phyloP scores from a whole-genome alignment of 2,888 invertebrate species.

The Bugulina stolonifera region DNA sequence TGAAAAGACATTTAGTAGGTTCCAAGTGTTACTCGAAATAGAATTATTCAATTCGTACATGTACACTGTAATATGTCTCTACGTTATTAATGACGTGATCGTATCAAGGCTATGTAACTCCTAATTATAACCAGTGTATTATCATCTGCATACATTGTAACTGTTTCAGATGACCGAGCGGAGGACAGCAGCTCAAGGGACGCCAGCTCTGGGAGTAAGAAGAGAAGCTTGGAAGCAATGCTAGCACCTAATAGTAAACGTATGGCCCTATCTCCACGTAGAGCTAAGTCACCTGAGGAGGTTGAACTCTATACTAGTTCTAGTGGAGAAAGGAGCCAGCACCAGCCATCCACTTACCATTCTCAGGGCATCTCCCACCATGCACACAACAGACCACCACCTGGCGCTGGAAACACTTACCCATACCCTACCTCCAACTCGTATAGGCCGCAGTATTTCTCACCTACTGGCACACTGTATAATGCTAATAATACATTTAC shows the following conservation, averaged over 20 bases:
- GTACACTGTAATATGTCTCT: too few relatives aligned
- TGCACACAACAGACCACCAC: not conserved
- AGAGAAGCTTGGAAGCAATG: slow-evolving; percentile 21
- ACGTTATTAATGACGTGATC: too few relatives aligned
- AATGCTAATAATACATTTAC: not conserved
- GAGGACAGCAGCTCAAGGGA: not conserved
- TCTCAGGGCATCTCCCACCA: not conserved
- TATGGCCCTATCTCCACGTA: not conserved
- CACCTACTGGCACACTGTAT: not conserved
- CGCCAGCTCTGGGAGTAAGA: not conserved
- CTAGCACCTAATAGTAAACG: slow-evolving; percentile 3
- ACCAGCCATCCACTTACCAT: not conserved
- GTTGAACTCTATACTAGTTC: not conserved
- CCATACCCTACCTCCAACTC: not conserved
- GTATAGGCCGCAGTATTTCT: not conserved
- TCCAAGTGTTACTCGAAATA: too few relatives aligned
- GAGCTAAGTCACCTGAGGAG: slow-evolving; percentile 19
- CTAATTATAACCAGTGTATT: too few relatives aligned
- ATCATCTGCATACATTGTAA: too few relatives aligned
- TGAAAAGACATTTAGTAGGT: too few relatives aligned
- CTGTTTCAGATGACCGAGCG: not conserved
- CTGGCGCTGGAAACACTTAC: not conserved
- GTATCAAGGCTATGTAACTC: too few relatives aligned
- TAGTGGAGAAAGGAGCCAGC: not conserved
- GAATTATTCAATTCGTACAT: too few relatives aligned